These are phyloP conservation scores for Archilochus colubris DNA, from an alignment of 2,113 vertebrate species.

Conservation along the genomic window DNA sequence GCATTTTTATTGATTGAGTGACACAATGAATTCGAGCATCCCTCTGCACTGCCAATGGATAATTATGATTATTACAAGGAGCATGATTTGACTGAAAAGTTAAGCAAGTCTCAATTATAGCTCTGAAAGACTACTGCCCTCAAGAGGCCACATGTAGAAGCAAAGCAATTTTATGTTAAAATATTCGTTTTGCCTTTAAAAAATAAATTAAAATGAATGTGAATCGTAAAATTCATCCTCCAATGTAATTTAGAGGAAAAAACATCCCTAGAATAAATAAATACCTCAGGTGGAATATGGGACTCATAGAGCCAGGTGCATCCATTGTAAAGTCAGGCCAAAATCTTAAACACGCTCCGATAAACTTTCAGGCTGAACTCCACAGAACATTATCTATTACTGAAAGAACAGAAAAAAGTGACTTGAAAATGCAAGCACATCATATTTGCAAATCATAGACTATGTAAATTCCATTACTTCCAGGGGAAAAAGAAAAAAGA, in stretches of 20 bases:
- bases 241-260: background rate
- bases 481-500: background rate
- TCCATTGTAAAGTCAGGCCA: background rate
- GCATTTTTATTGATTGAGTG: constrained; percentile 61
- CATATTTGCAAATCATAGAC: background rate
- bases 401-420: background rate
- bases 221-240: background rate
- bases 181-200: background rate
- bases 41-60: constrained; percentile 36
- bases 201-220: background rate
- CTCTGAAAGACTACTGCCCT: constrained; percentile 58
- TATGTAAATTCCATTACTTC: background rate
- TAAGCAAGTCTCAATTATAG: background rate
- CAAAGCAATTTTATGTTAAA: background rate
- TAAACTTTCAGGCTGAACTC: background rate
- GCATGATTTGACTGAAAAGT: constrained; percentile 47
- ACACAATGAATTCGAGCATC: constrained; percentile 55
- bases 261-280: background rate
- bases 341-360: background rate
- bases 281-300: background rate
- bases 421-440: background rate
- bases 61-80: constrained; percentile 57
- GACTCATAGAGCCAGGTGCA: background rate
- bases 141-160: constrained; percentile 24
- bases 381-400: background rate